phyloP scores from a whole-genome alignment of 2,797 vertebrate genomes.

The Chelon auratus region DNA sequence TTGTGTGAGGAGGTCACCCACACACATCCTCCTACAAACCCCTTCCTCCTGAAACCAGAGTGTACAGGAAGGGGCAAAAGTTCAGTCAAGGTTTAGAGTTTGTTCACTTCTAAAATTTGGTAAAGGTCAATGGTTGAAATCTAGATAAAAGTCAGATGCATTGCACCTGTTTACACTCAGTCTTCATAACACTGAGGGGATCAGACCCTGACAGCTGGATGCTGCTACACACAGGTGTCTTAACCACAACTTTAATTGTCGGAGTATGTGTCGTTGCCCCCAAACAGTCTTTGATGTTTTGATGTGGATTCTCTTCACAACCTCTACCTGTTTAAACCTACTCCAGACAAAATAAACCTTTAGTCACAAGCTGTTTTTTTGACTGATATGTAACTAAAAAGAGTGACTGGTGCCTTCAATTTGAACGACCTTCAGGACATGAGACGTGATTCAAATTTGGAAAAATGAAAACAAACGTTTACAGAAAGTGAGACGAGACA shows the following conservation, averaged over 20 bases:
- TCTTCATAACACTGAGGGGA: background rate
- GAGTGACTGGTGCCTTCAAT: background rate
- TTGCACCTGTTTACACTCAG: background rate
- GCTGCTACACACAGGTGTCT: constrained; percentile 28
- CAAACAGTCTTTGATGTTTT: background rate
- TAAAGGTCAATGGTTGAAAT: background rate
- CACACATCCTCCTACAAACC: constrained; percentile 50
- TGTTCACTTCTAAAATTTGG: background rate
- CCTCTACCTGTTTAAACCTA: background rate
- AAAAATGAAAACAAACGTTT: constrained; percentile 30
- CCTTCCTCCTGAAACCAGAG: background rate
- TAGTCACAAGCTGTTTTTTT: background rate
- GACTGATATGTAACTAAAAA: background rate
- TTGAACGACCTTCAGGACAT: background rate
- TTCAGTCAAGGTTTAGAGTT: background rate
- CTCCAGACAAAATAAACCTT: background rate
- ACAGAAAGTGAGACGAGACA: constrained; percentile 25
- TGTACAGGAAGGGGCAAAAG: background rate
- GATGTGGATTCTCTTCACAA: constrained; percentile 2
- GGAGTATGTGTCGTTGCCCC: no score
- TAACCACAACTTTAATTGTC: constrained; percentile 27
- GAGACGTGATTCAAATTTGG: constrained; percentile 24
- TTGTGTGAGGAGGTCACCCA: constrained; percentile 29
- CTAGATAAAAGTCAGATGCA: background rate
- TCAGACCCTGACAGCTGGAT: constrained; percentile 6